Conservation (phyloP, 2,113 vertebrate species). For the Odontophorus gujanensis region DNA sequence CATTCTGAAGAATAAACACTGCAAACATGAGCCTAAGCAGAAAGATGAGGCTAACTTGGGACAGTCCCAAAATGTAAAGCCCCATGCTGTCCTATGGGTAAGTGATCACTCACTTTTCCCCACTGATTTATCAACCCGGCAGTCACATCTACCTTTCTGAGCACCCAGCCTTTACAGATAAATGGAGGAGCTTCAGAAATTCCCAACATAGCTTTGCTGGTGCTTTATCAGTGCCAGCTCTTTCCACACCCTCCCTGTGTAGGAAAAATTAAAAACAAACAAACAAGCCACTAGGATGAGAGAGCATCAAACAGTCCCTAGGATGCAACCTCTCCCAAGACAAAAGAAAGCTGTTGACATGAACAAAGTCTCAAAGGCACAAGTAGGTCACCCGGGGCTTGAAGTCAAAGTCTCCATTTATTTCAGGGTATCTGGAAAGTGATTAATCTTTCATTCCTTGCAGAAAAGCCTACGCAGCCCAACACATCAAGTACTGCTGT, state of each 20-base stretch:
- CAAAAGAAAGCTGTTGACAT: background rate
- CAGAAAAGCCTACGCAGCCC: background rate
- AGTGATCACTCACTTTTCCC: background rate
- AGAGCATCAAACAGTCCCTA: background rate
- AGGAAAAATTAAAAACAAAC: accelerated
- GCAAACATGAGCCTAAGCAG: background rate
- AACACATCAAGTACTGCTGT: background rate
- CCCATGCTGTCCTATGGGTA: accelerated
- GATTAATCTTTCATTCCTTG: background rate
- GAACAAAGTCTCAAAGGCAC: background rate
- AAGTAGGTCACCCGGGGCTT: background rate
- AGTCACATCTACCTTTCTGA: background rate
- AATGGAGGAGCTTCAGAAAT: background rate
- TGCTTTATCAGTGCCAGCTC: background rate
- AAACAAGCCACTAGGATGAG: background rate
- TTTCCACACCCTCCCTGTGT: background rate
- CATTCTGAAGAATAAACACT: background rate
- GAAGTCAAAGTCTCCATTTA: background rate
- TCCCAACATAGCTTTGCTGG: background rate
- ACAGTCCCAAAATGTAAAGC: background rate
- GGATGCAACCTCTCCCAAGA: background rate
- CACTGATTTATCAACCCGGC: background rate
- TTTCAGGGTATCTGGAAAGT: background rate
- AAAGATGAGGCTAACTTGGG: background rate
- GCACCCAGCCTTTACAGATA: background rate